Base-by-base conservation (phyloP, 2,113 vertebrate species). In the Eptatretus burgeri region DNA sequence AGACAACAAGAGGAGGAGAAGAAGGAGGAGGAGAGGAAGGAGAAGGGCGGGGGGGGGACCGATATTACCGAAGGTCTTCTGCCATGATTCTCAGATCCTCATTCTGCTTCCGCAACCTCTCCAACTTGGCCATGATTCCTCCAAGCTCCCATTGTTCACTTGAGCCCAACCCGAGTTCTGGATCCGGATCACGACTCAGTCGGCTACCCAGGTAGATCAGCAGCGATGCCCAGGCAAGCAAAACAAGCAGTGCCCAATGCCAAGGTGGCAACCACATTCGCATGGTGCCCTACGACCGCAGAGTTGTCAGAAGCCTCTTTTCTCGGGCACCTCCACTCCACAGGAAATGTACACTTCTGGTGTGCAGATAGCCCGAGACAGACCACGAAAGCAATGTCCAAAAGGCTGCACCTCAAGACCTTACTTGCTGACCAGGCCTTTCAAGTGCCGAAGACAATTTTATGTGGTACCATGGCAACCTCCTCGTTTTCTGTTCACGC, bases 201-300 rank as follows among this genome's bases (percentile, higher is more conserved):
- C 95, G 91, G 51, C 89, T 88, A 5, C 91, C 91, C 67, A 95
- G 95, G 72, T 94, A 98, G 77, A 98, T 94, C 1, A 98, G 78
- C 69, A 98, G 78, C 19, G 87, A 93, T 65, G 86, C 91, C 91
- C 91, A 98, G 64, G 91, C 91, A 75, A 95, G 78, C 71, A 98
- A 80, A 77, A 98, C 87, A 72, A 95, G 82, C 81, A 88, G 88
- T 77, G 95, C 89, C 91, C 91, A 98, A 75, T 87, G 84, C 89
- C 91, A 98, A 70, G 91, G 95, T 69, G 85, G 86, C 68, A 85
- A 82, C 91, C 91, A 98, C 79, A 85, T 80, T 74, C 91, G 82
- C 91, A 95, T 98, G 76, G 85, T 85, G 53, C 53, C 53, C 27
- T 41, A 41, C 27, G 3, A 41, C 27, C 27, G 27, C 7, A 7